phyloP scores from a whole-genome alignment of 37 sponge, comb jelly and placozoan genomes.

The Cliona cf. orientalis region DNA sequence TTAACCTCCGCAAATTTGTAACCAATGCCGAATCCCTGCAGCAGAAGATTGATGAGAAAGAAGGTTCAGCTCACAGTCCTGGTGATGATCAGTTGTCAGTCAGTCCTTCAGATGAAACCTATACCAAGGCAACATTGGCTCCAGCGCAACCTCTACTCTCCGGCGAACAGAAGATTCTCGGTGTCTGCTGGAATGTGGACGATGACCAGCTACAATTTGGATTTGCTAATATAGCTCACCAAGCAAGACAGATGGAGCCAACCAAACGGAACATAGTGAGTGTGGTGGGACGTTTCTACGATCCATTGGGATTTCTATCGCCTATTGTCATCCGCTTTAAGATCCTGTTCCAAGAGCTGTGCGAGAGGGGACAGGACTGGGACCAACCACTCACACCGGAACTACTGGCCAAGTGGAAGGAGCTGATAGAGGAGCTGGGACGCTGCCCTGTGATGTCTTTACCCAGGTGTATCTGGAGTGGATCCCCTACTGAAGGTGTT shows the following conservation, averaged over 20 bases:
- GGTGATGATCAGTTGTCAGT: slow-evolving; percentile 12
- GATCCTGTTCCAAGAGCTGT: slow-evolving; percentile 14
- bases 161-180: no score
- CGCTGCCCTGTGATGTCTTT: neutral
- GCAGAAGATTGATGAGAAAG: neutral
- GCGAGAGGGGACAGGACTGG: slow-evolving; percentile 2
- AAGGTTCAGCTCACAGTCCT: no score
- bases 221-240: neutral
- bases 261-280: slow-evolving; percentile 8
- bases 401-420: no score
- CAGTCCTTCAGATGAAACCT: slow-evolving; percentile 10
- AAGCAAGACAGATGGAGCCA: neutral
- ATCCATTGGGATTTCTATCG: slow-evolving; percentile 20
- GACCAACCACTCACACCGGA: slow-evolving; percentile 7
- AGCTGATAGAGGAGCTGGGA: neutral
- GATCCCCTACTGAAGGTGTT: neutral
- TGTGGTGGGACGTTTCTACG: no score
- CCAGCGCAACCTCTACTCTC: neutral
- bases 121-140: neutral
- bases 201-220: neutral
- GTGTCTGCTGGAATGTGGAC: neutral
- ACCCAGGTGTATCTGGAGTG: no score
- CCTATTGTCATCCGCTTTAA: slow-evolving; percentile 15
- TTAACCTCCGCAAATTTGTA: slow-evolving; percentile 29
- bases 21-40: slow-evolving; percentile 10